phyloP scores from a whole-genome alignment of 2,888 invertebrate genomes.

The Atethmia centrago region DNA sequence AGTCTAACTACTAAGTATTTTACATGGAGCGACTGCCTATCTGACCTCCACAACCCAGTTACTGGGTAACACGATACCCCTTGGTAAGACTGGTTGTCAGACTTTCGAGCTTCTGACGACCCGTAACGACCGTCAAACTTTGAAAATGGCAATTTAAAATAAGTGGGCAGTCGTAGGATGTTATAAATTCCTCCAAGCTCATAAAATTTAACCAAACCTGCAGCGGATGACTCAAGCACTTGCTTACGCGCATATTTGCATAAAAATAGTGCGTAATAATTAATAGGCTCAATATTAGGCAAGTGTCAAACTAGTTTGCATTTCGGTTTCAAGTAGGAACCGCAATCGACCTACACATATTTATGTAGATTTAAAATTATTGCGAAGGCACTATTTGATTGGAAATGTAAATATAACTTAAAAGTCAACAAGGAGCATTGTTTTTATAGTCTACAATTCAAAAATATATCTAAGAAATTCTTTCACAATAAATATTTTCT shows the following conservation, averaged over 20 bases:
- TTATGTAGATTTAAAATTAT: constrained; percentile 21
- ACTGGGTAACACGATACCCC: too few species aligned
- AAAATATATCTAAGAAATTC: not conserved
- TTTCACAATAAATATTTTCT: too few species aligned
- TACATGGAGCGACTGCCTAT: too few species aligned
- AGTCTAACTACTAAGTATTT: too few species aligned
- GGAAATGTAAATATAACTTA: constrained; percentile 18
- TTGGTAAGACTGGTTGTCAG: too few species aligned
- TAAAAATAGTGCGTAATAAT: constrained; percentile 52
- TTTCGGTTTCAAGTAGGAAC: constrained; percentile 11
- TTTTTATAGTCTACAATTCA: constrained; percentile 5
- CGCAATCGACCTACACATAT: constrained; percentile 13
- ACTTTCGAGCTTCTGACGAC: too few species aligned
- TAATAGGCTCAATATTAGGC: constrained; percentile 34
- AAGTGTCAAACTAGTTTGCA: constrained; percentile 46
- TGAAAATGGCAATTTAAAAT: not conserved
- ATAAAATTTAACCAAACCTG: not conserved
- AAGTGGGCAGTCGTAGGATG: constrained; percentile 2
- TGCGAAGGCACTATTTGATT: constrained; percentile 28
- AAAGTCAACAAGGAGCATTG: constrained; percentile 16
- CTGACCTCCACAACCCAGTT: too few species aligned
- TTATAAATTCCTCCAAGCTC: constrained; percentile 5
- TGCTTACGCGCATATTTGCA: constrained; percentile 34
- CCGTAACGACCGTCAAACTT: too few species aligned
- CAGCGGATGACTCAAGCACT: constrained; percentile 23